Percentiles rank a stretch among this genome's conserved stretches.
Conservation (phyloP, 2,113 vertebrate species). For the Heterocephalus glaber region DNA sequence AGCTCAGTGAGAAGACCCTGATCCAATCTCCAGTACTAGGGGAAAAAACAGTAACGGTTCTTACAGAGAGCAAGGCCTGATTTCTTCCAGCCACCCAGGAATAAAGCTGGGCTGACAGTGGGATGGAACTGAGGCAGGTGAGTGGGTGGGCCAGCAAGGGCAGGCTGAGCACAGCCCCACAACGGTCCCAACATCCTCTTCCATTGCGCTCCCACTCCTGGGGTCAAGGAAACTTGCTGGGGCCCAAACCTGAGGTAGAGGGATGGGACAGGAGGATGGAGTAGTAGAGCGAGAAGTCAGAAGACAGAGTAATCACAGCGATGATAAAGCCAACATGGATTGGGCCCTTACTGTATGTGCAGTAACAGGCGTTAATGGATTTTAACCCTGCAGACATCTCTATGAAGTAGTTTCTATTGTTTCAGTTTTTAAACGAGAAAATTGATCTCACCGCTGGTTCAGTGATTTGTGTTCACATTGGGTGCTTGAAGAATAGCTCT, state of each 20-base stretch:
- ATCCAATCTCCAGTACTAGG: background rate
- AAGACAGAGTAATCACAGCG: background rate
- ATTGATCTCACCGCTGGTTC: background rate
- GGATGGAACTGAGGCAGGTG: background rate
- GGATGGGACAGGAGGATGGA: background rate
- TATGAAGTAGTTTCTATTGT: background rate
- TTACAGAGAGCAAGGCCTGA: background rate
- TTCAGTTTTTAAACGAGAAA: background rate
- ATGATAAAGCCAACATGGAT: background rate
- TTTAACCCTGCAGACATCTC: background rate
- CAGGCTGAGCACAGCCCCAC: background rate
- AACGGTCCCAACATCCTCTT: background rate
- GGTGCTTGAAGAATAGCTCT: background rate
- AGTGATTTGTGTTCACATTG: background rate
- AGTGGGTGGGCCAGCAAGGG: accelerated
- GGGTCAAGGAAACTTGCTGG: background rate
- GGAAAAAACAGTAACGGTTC: background rate
- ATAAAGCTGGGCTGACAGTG: background rate
- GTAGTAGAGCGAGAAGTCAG: background rate
- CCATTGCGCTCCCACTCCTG: background rate
- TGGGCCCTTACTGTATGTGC: background rate
- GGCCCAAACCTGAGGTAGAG: background rate
- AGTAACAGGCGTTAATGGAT: background rate
- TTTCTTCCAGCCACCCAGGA: background rate
- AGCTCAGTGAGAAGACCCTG: background rate